Evolutionary conservation across 2,888 invertebrate genomes (phyloP), one percentile per base, ranked within the genome.

Genomic region (Heteropelma amictum): DNA sequence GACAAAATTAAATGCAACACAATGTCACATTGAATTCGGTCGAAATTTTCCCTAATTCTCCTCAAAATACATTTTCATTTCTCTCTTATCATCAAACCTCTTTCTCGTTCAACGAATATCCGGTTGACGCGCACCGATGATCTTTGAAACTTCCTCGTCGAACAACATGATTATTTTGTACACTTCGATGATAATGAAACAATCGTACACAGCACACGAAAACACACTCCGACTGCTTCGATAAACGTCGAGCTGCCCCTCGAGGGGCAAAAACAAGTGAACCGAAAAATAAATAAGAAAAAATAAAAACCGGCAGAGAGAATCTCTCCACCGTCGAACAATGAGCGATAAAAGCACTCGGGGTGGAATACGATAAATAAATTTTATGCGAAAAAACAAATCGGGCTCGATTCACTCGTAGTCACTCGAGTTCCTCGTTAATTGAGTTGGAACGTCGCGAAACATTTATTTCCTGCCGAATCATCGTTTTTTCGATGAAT

Each of bases 341-440:
- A 67, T 40, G 21, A 70, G 26, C 54, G 42, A 67, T 38, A 38
- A 75, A 67, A 51, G 38, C 45, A 54, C 42, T 47, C 3, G 47
- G 8, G n/a, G 35, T n/a, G 35, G 14, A 45, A 17, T 45, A 47
- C 38, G 28, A 71, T 56, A 14, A 42, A 51, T 28, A 26, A 40
- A 8, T 40, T 33, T 14, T 38, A 0, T 17, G 28, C 21, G 8
- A n/a, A 49, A 8, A 56, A 47, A 67, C 10, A 26, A 67, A 40
- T 14, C 12, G 8, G 14, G 35, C 12, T 21, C 12, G 26, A 53
- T 28, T 42, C 58, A 73, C 56, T 63, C 40, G 40, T 10, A 33
- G 63, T 63, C 74, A 74, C 74, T 70, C n/a, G 64, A 30, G 70
- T 74, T 74, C 73, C 73, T 49, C 35, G 58, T 68, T 58, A 73